Percentiles rank a stretch among this genome's conserved stretches.
Evolutionary conservation across 2,888 invertebrate species (phyloP).

Genomic region (Cloeon dipterum): DNA sequence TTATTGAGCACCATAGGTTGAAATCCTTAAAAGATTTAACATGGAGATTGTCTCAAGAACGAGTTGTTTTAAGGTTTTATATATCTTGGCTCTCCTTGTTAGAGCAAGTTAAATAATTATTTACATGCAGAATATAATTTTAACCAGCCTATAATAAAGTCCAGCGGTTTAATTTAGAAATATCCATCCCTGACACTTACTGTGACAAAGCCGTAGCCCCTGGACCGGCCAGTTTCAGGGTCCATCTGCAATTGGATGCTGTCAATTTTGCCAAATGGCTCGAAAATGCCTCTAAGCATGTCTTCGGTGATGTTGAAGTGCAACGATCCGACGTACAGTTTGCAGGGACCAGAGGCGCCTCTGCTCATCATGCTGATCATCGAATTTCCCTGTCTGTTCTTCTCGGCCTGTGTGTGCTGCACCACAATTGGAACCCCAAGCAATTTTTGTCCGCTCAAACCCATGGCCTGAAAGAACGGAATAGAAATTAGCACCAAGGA

Average conservation of each 20-base stretch:
- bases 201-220: slow-evolving; percentile 94
- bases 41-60: no score
- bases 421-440: slow-evolving; percentile 93
- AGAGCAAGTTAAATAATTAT: no score
- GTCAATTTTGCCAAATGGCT: slow-evolving; percentile 94
- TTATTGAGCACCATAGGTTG: no score
- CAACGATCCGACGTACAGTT: slow-evolving; percentile 89
- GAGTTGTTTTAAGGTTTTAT: no score
- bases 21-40: no score
- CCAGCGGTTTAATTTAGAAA: no score
- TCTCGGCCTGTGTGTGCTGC: slow-evolving; percentile 91
- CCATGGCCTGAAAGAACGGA: slow-evolving; percentile 51
- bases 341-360: slow-evolving; percentile 81
- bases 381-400: slow-evolving; percentile 75
- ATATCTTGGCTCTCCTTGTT: no score
- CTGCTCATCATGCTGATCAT: slow-evolving; percentile 62
- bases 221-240: slow-evolving; percentile 80
- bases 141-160: no score
- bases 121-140: no score
- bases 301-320: slow-evolving; percentile 99
- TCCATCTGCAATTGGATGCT: slow-evolving; percentile 89
- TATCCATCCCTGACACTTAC: slow-evolving; percentile 45
- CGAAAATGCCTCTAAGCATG: slow-evolving; percentile 95
- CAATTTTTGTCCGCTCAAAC: slow-evolving; percentile 84
- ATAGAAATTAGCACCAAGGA: slow-evolving; percentile 1